Base-by-base conservation (phyloP, 2,888 invertebrate genomes). In the Lysandra coridon region DNA sequence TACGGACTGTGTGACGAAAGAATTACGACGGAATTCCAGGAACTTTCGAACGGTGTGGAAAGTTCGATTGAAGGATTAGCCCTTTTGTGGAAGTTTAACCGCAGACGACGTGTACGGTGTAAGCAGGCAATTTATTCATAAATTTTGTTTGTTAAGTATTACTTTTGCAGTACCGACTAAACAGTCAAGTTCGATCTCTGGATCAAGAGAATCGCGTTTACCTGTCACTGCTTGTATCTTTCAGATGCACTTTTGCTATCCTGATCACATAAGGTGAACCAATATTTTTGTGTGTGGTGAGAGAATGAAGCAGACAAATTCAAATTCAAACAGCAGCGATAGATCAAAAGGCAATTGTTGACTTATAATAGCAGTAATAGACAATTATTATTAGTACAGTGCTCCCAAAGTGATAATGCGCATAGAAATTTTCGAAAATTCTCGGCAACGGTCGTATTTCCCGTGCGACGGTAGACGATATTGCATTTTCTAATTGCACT, bases 1-100 rank as follows among this genome's bases (percentile, higher is more conserved):
- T 80, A 81, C 74, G 49, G 37, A 49, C 49, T 49, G 64, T 76
- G 76, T 76, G 76, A 57, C 23, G 76, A 53, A 76, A 76, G 76
- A 76, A 76, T 76, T 76, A 53, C 33, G 57, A 30, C 14, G 23
- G n/a, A 49, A 76, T 49, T 49, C 44, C 30, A 53, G 75, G 12
- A 69, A 69, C 33, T 69, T 69, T 69, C 69, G 33, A 69, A 33
- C 69, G 33, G 69, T 37, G 33, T 37, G 37, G 69, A 37, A 69
- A 69, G 69, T 69, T 33, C 69, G 17, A 69, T 69, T 37, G 33
- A 69, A 69, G 33, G 69, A 69, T 69, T 69, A 37, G 69, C 33
- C 69, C 33, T 37, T 64, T 69, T 69, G 69, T 69, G 14, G 23
- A 17, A 69, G 69, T 37, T 69, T 17, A 1, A 23, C 69, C 17